Percentiles rank a stretch among this genome's conserved stretches.
These are phyloP conservation scores for Pilophorus perplexus DNA, from an alignment of 2,888 invertebrate species.

Conservation along the genomic window DNA sequence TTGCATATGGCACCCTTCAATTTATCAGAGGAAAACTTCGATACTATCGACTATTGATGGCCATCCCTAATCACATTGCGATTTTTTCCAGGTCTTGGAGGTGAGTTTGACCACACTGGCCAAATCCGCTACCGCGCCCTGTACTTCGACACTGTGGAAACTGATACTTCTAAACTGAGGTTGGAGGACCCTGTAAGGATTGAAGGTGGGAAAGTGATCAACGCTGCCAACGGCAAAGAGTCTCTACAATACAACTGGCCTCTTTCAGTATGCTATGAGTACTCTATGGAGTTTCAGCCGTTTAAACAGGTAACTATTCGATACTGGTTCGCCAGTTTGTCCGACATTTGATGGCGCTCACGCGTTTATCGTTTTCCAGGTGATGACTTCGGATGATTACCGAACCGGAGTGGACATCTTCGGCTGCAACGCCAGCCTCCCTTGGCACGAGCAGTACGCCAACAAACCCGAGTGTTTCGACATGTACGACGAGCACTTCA, in stretches of 20 bases:
- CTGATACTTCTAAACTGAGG: constrained; percentile 6
- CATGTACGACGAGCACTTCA: constrained; percentile 18
- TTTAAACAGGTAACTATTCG: too few relatives aligned
- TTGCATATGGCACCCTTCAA: too few relatives aligned
- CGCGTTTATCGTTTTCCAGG: too few relatives aligned
- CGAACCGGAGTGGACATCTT: constrained; percentile 1
- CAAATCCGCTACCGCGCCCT: constrained; percentile 29
- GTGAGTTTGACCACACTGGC: constrained; percentile 21
- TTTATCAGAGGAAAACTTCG: too few relatives aligned
- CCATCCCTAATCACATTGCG: too few relatives aligned
- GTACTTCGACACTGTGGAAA: constrained; percentile 29
- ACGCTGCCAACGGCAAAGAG: constrained; percentile 6
- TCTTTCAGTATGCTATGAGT: not conserved
- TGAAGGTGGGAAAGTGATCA: constrained; percentile 24
- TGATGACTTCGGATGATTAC: constrained; percentile 33
- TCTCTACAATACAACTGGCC: constrained; percentile 27
- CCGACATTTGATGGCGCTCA: too few relatives aligned
- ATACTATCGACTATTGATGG: too few relatives aligned
- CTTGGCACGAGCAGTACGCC: constrained; percentile 35
- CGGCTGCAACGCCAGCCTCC: constrained; percentile 21
- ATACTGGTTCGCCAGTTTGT: too few relatives aligned
- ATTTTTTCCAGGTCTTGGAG: constrained; percentile 21
- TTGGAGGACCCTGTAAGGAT: constrained; percentile 17
- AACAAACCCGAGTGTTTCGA: constrained; percentile 28
- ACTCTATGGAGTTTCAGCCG: constrained; percentile 29